A percentile compares a stretch with the other conserved stretches of the same genome.
These are phyloP conservation scores for Camponotus pennsylvanicus DNA, from an alignment of 1,140 invertebrate species.

Conservation along the genomic window DNA sequence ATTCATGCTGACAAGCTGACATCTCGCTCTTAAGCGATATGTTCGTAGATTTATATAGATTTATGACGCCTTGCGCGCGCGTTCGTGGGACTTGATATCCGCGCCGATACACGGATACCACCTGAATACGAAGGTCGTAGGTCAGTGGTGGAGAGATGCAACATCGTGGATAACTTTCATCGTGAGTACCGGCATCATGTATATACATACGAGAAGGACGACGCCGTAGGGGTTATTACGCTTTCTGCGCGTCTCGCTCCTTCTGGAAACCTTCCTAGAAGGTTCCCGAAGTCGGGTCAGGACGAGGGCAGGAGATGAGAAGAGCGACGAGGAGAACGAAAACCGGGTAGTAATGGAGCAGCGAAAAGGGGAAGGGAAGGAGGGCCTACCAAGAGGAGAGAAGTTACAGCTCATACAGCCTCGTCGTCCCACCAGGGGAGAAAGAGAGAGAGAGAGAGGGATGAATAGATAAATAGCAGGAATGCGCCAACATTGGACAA, in stretches of 20 bases:
- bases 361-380: not conserved
- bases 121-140: slow-evolving; percentile 49
- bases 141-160: slow-evolving; percentile 59
- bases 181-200: slow-evolving; percentile 64
- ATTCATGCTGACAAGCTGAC: too few relatives aligned
- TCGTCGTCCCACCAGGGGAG: not conserved
- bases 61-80: not conserved
- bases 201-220: slow-evolving; percentile 43
- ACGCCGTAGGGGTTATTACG: slow-evolving; percentile 72
- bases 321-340: slow-evolving; percentile 49
- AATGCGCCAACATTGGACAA: slow-evolving; percentile 43
- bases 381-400: slow-evolving; percentile 8
- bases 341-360: slow-evolving; percentile 29
- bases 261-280: slow-evolving; percentile 45
- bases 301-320: slow-evolving; percentile 19
- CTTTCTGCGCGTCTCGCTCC: slow-evolving; percentile 49
- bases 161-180: slow-evolving; percentile 69
- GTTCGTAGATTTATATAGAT: not conserved
- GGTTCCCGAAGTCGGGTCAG: not conserved
- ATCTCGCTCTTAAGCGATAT: not conserved
- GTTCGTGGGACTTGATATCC: slow-evolving; percentile 38
- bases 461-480: slow-evolving; percentile 41
- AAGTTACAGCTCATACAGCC: slow-evolving; percentile 15
- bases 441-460: not conserved
- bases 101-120: slow-evolving; percentile 18